Conservation (phyloP, 2,888 invertebrate genomes). For the Caenorhabditis drosophilae region DNA sequence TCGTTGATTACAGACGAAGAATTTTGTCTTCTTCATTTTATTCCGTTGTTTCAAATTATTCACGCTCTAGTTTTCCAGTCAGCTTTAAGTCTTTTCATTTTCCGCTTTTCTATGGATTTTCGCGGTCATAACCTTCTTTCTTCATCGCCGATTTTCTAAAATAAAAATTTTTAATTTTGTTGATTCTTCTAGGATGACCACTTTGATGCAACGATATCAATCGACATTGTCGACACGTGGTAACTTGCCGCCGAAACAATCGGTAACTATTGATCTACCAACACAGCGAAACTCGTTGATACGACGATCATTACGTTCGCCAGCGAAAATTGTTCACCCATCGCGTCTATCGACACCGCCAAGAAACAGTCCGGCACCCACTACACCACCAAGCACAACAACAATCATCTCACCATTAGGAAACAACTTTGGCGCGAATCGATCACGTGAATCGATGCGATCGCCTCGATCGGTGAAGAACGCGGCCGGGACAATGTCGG, state of each 20-base stretch:
- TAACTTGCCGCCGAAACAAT: conserved; percentile 28
- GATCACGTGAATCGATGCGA: conserved; percentile 9
- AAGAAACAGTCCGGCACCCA: not conserved
- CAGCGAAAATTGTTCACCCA: conserved; percentile 27
- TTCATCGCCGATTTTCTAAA: too few relatives aligned
- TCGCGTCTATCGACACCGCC: conserved; percentile 31
- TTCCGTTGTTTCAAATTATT: too few relatives aligned
- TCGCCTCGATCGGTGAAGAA: conserved; percentile 6
- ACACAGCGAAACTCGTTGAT: conserved; percentile 14
- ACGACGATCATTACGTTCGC: conserved; percentile 25
- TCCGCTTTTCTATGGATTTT: too few relatives aligned
- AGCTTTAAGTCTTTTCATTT: too few relatives aligned
- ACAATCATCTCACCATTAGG: not conserved
- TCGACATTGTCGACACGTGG: conserved; percentile 26
- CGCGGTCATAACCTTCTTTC: too few relatives aligned
- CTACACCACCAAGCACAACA: conserved; percentile 3
- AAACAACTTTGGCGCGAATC: too few relatives aligned
- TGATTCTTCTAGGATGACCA: conserved; percentile 34
- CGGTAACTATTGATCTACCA: conserved; percentile 11
- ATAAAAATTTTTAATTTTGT: not conserved
- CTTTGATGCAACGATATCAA: conserved; percentile 24
- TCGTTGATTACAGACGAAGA: too few relatives aligned
- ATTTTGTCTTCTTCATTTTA: too few relatives aligned
- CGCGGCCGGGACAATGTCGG: conserved; percentile 13
- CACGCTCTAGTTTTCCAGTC: too few relatives aligned